These are phyloP conservation scores for Temnopleurus reevesii DNA, from an alignment of 53 echinoderm and acorn worm genomes.

Conservation along the genomic window DNA sequence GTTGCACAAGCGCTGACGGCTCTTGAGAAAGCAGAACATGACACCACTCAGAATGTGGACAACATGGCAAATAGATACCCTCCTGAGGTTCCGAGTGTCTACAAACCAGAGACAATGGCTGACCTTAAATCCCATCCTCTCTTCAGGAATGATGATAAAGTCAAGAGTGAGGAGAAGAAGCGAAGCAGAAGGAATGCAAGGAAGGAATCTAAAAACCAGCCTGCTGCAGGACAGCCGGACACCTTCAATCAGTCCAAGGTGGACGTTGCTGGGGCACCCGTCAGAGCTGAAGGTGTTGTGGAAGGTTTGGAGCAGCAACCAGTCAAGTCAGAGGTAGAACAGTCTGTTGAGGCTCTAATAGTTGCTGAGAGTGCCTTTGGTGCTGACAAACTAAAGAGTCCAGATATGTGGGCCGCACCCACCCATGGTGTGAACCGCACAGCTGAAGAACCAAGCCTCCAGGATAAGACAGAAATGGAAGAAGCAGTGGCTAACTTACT, in stretches of 20 bases:
- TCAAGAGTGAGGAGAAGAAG: neutral
- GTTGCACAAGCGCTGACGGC: slow-evolving; percentile 33
- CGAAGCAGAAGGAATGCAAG: no score
- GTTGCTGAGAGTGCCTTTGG: slow-evolving; percentile 43
- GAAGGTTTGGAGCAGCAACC: slow-evolving; percentile 28
- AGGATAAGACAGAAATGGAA: slow-evolving; percentile 69
- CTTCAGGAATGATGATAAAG: slow-evolving; percentile 25
- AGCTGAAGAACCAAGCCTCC: slow-evolving; percentile 51
- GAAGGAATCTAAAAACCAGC: neutral
- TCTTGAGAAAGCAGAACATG: slow-evolving; percentile 43
- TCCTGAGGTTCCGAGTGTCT: neutral
- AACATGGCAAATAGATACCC: neutral
- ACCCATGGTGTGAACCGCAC: neutral
- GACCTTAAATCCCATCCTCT: slow-evolving; percentile 31
- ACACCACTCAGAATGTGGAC: neutral
- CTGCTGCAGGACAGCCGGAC: neutral
- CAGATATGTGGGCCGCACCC: neutral
- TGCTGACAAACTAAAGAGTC: neutral
- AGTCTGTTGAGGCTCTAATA: slow-evolving; percentile 46
- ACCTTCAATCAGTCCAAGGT: neutral
- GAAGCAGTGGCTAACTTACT: slow-evolving; percentile 69
- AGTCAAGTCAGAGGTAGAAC: slow-evolving; percentile 49
- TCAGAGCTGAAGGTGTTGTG: neutral
- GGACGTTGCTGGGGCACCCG: neutral
- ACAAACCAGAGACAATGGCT: slow-evolving; percentile 24